A percentile compares a stretch with the other conserved stretches of the same genome.
These are phyloP conservation scores for Dynastes hyllus DNA, from an alignment of 2,888 invertebrate species.

Conservation along the genomic window DNA sequence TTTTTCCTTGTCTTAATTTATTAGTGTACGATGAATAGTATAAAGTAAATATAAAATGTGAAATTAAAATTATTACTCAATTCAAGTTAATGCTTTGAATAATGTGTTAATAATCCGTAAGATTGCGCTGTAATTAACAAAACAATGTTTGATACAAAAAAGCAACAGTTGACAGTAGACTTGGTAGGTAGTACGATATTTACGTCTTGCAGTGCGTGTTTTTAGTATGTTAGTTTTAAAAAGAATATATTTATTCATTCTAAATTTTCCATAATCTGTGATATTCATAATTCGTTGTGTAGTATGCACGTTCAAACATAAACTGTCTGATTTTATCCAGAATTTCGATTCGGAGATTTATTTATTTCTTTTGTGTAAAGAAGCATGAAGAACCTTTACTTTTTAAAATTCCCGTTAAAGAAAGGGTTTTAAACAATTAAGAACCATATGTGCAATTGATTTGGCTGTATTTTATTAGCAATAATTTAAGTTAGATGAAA, in stretches of 20 bases:
- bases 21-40: too few species aligned
- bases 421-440: constrained; percentile 40
- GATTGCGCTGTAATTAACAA: constrained; percentile 55
- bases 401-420: constrained; percentile 33
- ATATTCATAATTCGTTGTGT: constrained; percentile 22
- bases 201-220: constrained; percentile 30
- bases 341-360: background rate
- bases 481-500: background rate
- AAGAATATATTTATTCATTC: constrained; percentile 2
- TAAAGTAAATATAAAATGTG: too few species aligned
- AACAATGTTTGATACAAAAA: constrained; percentile 59
- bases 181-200: constrained; percentile 47
- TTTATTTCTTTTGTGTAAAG: constrained; percentile 19
- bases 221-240: constrained; percentile 39
- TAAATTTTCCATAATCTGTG: constrained; percentile 32
- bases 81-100: too few species aligned
- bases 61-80: too few species aligned
- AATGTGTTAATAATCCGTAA: background rate
- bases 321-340: background rate
- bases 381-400: constrained; percentile 35
- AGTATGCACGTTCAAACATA: constrained; percentile 13
- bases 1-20: too few species aligned
- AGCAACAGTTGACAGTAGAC: constrained; percentile 66
- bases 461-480: background rate
- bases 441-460: background rate